phyloP scores from a whole-genome alignment of 2,797 vertebrate genomes.

The Rhincodon typus region DNA sequence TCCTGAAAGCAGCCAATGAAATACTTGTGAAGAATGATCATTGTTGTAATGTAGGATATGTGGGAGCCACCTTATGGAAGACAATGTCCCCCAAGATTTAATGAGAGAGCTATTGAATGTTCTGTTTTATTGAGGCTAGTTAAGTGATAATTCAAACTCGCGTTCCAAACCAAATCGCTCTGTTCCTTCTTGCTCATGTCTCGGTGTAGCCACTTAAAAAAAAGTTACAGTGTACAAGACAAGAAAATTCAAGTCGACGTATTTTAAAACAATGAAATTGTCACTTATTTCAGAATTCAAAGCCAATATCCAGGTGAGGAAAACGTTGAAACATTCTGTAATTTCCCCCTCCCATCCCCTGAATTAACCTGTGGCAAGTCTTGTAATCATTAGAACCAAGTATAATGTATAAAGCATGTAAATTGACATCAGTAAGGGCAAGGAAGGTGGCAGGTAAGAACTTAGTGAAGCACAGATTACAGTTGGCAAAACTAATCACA shows the following conservation, averaged over 20 bases:
- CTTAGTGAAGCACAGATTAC: not conserved
- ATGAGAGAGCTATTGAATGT: not conserved
- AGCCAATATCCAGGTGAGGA: not conserved
- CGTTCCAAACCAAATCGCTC: not conserved
- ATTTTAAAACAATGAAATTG: not conserved
- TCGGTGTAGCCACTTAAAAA: not conserved
- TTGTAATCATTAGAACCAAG: not conserved
- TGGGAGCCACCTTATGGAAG: no score
- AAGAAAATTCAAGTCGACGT: not conserved
- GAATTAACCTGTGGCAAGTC: not conserved
- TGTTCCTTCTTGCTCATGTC: not conserved
- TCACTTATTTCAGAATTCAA: not conserved
- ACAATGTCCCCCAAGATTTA: not conserved
- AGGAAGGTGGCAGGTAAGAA: not conserved
- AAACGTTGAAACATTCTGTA: not conserved
- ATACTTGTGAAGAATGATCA: not conserved
- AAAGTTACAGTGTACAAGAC: not conserved
- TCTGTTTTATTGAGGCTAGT: not conserved
- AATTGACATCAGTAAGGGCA: not conserved
- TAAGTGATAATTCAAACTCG: not conserved
- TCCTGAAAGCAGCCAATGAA: not conserved
- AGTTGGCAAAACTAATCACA: not conserved
- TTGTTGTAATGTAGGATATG: not conserved
- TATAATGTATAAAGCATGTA: not conserved
- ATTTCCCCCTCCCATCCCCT: not conserved